These are phyloP conservation scores for Spilosoma lubricipeda DNA, from an alignment of 2,888 invertebrate genomes.

Conservation along the genomic window DNA sequence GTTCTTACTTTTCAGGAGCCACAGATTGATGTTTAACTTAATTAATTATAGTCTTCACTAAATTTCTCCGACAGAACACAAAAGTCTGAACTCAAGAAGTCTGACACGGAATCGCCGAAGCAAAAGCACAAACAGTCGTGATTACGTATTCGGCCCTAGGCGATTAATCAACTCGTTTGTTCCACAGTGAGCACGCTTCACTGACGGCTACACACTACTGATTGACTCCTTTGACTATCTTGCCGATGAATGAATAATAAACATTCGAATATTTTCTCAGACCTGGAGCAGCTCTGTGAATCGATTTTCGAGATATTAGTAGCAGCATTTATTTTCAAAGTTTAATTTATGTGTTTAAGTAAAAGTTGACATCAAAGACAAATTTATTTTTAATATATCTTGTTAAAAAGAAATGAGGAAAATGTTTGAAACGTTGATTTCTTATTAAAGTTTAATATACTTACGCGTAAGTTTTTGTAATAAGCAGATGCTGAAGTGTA, in stretches of 20 bases:
- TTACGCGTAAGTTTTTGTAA: background rate
- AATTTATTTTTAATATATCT: background rate
- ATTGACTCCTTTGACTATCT: constrained; percentile 65
- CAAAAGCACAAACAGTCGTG: constrained; percentile 51
- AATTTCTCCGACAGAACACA: background rate
- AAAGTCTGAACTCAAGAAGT: constrained; percentile 28
- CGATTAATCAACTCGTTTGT: constrained; percentile 64
- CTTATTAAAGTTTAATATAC: background rate
- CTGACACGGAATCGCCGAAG: constrained; percentile 25
- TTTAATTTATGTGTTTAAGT: background rate
- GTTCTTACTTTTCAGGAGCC: background rate
- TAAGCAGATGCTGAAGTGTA: background rate
- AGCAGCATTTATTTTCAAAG: background rate
- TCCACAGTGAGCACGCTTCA: constrained; percentile 56
- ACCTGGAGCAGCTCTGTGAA: constrained; percentile 7
- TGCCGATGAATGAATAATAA: constrained; percentile 61
- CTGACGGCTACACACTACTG: constrained; percentile 50
- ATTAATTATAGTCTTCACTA: constrained; percentile 10
- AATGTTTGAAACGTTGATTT: background rate
- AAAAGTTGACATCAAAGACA: background rate
- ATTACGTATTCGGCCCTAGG: constrained; percentile 50
- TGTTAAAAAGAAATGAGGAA: background rate
- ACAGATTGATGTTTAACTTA: background rate
- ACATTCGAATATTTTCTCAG: constrained; percentile 47
- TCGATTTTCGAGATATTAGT: constrained; percentile 1